A percentile compares a stretch with the other conserved stretches of the same genome.
phyloP scores from a whole-genome alignment of 2,113 vertebrate genomes.

The Saccopteryx bilineata region DNA sequence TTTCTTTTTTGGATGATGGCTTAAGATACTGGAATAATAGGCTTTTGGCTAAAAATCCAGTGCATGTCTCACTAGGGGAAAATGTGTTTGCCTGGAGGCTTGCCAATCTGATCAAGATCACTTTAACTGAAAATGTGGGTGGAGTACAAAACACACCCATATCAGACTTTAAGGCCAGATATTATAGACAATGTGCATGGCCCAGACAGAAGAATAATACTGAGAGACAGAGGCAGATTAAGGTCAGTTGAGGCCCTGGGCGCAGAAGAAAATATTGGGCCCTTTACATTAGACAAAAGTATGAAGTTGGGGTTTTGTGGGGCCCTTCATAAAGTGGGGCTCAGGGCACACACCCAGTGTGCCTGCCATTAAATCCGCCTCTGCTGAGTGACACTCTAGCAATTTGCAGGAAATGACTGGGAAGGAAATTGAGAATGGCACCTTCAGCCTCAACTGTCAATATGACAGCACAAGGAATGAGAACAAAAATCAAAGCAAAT shows the following conservation, averaged over 20 bases:
- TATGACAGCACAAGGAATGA: conserved; percentile 66
- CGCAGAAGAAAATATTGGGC: too few relatives aligned
- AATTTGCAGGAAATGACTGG: conserved; percentile 73
- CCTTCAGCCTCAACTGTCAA: conserved; percentile 60
- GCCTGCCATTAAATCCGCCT: too few relatives aligned
- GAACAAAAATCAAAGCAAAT: conserved; percentile 61
- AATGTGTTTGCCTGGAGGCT: conserved; percentile 82
- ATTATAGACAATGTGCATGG: conserved; percentile 62
- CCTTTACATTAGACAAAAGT: too few relatives aligned
- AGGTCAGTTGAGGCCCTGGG: too few relatives aligned
- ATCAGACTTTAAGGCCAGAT: conserved; percentile 70
- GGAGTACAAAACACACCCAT: neutral
- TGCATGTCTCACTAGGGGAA: conserved; percentile 77
- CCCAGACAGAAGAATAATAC: conserved; percentile 36
- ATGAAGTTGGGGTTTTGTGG: too few relatives aligned
- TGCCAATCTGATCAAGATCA: conserved; percentile 76
- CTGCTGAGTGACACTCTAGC: neutral
- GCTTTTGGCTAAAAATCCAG: conserved; percentile 71
- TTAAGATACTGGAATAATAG: conserved; percentile 23
- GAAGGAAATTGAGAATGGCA: conserved; percentile 59
- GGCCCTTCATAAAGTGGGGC: too few relatives aligned
- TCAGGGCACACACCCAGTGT: too few relatives aligned
- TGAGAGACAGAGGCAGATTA: neutral
- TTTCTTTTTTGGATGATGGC: neutral
- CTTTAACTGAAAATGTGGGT: conserved; percentile 66